Percentiles rank a stretch among this genome's conserved stretches.
These are phyloP conservation scores for Melanophora roralis DNA, from an alignment of 2,888 invertebrate genomes.

Conservation along the genomic window DNA sequence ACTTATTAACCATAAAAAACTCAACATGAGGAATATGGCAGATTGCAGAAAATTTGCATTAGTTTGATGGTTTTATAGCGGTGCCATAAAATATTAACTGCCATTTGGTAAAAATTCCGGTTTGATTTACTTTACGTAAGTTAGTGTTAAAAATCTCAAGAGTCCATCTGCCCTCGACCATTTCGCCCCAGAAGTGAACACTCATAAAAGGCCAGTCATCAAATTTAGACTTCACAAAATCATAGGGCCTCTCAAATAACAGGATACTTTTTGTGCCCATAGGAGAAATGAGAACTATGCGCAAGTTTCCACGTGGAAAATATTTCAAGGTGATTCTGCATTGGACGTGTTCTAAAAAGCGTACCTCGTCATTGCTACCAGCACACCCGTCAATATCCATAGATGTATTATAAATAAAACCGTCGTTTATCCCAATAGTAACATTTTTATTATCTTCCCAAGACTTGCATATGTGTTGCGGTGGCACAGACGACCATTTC, in stretches of 20 bases:
- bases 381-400: constrained; percentile 95
- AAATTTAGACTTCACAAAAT: constrained; percentile 94
- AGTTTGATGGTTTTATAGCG: constrained; percentile 89
- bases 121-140: constrained; percentile 88
- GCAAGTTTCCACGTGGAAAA: constrained; percentile 94
- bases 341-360: constrained; percentile 97
- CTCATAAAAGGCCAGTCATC: constrained; percentile 99
- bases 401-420: constrained; percentile 85
- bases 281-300: constrained; percentile 92
- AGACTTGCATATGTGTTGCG: constrained; percentile 97
- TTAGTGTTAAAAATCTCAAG: constrained; percentile 86
- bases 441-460: constrained; percentile 91
- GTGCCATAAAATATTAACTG: constrained; percentile 98
- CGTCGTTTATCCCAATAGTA: constrained; percentile 85
- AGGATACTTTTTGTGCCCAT: constrained; percentile 95
- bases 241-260: constrained; percentile 94
- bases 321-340: constrained; percentile 94
- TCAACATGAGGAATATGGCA: too few relatives aligned
- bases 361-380: constrained; percentile 90
- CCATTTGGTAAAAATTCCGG: constrained; percentile 95
- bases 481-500: constrained; percentile 95
- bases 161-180: constrained; percentile 92
- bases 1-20: too few relatives aligned
- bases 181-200: constrained; percentile 99
- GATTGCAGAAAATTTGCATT: too few relatives aligned